Evolutionary conservation across 2,888 invertebrate genomes (phyloP).

Genomic region (Caradrina clavipalpis): DNA sequence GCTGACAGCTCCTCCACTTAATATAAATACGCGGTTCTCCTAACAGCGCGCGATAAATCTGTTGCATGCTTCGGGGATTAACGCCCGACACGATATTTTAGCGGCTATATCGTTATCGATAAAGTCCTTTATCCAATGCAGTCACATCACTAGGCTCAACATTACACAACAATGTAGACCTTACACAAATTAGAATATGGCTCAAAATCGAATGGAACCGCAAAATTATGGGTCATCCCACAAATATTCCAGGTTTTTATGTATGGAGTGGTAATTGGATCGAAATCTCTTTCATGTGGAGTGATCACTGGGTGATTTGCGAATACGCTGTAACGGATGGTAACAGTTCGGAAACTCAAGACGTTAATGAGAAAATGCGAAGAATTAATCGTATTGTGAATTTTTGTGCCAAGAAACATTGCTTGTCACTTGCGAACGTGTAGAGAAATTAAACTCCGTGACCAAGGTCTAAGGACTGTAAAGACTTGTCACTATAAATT

Average conservation of each 20-base stretch:
- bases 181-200: conserved; percentile 64
- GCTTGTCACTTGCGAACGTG: conserved; percentile 45
- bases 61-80: conserved; percentile 77
- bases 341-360: conserved; percentile 58
- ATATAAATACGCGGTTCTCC: conserved; percentile 89
- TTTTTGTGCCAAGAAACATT: conserved; percentile 64
- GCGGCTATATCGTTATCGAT: conserved; percentile 73
- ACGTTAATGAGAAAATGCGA: conserved; percentile 61
- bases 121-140: conserved; percentile 80
- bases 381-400: conserved; percentile 57
- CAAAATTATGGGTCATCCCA: conserved; percentile 71
- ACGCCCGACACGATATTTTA: conserved; percentile 82
- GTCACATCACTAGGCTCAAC: conserved; percentile 67
- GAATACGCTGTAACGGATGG: conserved; percentile 61
- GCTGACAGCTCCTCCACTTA: conserved; percentile 90
- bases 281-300: conserved; percentile 67
- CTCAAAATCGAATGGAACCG: conserved; percentile 65
- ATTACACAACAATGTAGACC: conserved; percentile 63
- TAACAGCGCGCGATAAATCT: conserved; percentile 87
- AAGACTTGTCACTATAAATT: conserved; percentile 52
- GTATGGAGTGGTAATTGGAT: conserved; percentile 68
- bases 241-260: conserved; percentile 74
- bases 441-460: conserved; percentile 41
- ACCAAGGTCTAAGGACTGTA: conserved; percentile 52
- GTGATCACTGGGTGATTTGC: conserved; percentile 63